phyloP scores from a whole-genome alignment of 1,140 invertebrate species.

The Drosophila grimshawi region DNA sequence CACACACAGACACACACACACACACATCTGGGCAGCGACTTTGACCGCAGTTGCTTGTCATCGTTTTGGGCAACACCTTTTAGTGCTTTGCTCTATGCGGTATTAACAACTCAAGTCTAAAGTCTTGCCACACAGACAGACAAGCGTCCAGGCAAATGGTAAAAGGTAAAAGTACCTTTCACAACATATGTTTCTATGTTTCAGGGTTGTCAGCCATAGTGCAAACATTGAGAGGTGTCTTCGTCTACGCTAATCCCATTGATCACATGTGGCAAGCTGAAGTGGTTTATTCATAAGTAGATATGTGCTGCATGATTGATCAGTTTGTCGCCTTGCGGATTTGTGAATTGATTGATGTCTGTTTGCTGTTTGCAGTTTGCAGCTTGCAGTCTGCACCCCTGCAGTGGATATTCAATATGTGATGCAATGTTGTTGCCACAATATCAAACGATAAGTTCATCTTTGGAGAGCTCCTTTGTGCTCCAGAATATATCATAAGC shows the following conservation, averaged over 20 bases:
- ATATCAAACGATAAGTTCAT: neutral
- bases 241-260: neutral
- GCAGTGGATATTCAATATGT: neutral
- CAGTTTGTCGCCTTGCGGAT: conserved; percentile 36
- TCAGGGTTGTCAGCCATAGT: neutral
- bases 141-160: neutral
- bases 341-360: conserved; percentile 49
- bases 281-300: neutral
- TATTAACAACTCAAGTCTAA: conserved; percentile 45
- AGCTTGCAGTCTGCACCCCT: neutral
- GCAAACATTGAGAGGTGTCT: neutral
- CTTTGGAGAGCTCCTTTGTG: neutral
- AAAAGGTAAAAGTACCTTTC: conserved; percentile 1
- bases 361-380: neutral
- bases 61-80: conserved; percentile 45
- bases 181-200: neutral
- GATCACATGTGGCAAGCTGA: neutral
- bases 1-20: neutral
- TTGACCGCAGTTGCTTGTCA: conserved; percentile 41
- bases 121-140: neutral
- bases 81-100: neutral
- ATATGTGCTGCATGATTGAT: conserved; percentile 46
- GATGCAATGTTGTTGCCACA: neutral
- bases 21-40: neutral
- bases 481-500: neutral